A percentile compares a stretch with the other conserved stretches of the same genome.
These are phyloP conservation scores for Trichopoda pennipes DNA, from an alignment of 2,888 invertebrate genomes.

Conservation along the genomic window DNA sequence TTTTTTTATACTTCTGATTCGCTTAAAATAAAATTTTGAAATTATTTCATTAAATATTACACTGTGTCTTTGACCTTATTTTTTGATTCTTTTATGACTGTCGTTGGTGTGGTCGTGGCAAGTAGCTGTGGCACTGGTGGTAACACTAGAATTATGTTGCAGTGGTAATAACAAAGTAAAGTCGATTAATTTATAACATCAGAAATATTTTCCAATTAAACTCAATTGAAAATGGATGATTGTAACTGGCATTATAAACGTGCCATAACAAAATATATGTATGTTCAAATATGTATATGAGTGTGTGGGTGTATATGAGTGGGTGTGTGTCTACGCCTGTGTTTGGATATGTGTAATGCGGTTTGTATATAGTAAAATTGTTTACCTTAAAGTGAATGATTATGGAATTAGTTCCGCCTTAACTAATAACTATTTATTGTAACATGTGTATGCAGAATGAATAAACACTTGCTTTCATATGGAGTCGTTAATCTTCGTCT, in stretches of 20 bases:
- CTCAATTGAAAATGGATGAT: slow-evolving; percentile 70
- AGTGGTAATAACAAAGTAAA: slow-evolving; percentile 52
- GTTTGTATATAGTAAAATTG: neutral
- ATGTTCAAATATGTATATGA: neutral
- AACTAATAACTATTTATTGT: neutral
- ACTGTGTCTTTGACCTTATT: slow-evolving; percentile 30
- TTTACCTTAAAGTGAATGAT: neutral
- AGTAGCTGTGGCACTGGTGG: slow-evolving; percentile 5
- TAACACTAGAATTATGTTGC: slow-evolving; percentile 5
- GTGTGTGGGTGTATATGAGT: neutral
- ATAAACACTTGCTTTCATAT: too few species aligned
- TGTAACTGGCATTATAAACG: slow-evolving; percentile 63
- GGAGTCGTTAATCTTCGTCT: too few species aligned
- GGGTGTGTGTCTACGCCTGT: neutral
- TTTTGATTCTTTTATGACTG: slow-evolving; percentile 26
- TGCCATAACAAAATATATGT: slow-evolving; percentile 32
- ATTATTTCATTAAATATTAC: neutral
- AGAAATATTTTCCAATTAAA: slow-evolving; percentile 72
- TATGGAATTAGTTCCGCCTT: neutral
- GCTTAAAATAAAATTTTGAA: too few species aligned
- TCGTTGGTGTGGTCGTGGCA: slow-evolving; percentile 35
- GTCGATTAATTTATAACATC: slow-evolving; percentile 68
- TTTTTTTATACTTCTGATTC: too few species aligned
- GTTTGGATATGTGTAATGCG: neutral
- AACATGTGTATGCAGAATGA: too few species aligned